Evolutionary conservation across 2,888 invertebrate species (phyloP), one percentile per base, ranked within the genome.

Genomic region (Euzophera pinguis): DNA sequence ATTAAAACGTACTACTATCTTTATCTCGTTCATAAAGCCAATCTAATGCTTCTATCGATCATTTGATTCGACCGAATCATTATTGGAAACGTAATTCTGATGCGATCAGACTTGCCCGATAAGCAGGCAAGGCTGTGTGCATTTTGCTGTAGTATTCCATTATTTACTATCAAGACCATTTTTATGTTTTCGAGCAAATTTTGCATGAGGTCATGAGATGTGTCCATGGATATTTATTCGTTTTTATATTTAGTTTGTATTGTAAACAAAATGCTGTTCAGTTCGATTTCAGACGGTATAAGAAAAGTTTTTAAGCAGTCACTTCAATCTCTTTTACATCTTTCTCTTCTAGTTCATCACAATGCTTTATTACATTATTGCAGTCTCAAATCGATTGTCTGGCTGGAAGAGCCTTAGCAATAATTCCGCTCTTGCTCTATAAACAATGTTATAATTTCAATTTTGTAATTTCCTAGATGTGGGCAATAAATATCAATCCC

Each of bases 51-150:
- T 13, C 22, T 27, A 27, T 43, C 8, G 29, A 43, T 43, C 29
- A 29, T 14, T 29, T 29, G 29, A 8, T 43, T 43, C 43, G 43
- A 43, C 43, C 43, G 29, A 29, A 43, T 43, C 43, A 29, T 43
- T 43, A 43, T 43, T 43, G 43, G 43, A 13, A 43, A 43, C 41
- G 41, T 43, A 29, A 12, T 32, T 32, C 29, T 38, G 43, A 29
- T 43, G 42, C 27, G 22, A 43, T 43, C 27, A 27, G 27, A n/a
- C n/a, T 29, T 9, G 0, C 43, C 29, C 43, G 43, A 43, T 29
- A 43, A 43, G 27, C 27, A 5, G 3, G 12, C 29, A 43, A 43
- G 43, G 43, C 43, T 43, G 29, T 43, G 7, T 14, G 43, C 42
- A 27, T 22, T 43, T 6, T 38, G 14, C 12, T 43, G 43, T 27